Conservation (phyloP, 2,113 vertebrate species). For the Okapia johnstoni region DNA sequence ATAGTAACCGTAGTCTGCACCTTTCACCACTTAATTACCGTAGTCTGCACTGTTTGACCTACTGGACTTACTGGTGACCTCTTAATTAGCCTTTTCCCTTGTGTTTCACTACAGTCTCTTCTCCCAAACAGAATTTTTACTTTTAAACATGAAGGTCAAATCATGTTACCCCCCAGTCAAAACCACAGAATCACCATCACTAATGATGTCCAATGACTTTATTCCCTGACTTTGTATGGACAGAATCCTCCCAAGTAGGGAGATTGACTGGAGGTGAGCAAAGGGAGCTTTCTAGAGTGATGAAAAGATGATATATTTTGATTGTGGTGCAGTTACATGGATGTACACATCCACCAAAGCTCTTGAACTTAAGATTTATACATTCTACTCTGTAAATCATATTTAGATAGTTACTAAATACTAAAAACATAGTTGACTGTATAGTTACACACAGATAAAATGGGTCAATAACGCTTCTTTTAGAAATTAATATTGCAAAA, state of each 20-base stretch:
- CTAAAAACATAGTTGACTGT: background rate
- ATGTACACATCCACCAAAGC: background rate
- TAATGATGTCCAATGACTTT: background rate
- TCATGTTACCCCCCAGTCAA: background rate
- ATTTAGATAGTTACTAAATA: background rate
- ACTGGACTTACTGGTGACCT: background rate
- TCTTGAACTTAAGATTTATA: background rate
- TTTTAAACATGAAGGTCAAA: background rate
- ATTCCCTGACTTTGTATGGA: background rate
- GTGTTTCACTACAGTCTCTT: background rate
- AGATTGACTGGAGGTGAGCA: background rate
- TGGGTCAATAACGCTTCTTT: background rate
- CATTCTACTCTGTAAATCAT: background rate
- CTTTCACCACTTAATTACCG: background rate
- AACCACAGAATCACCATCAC: background rate
- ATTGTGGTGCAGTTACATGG: background rate
- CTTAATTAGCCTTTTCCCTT: background rate
- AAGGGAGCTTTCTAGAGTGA: background rate
- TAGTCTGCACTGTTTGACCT: background rate
- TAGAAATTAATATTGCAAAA: background rate
- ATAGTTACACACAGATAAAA: background rate
- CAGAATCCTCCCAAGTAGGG: background rate
- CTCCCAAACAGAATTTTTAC: background rate
- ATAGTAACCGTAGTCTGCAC: background rate
- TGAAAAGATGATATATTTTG: background rate